These are phyloP conservation scores for Daptonema setosum DNA, from an alignment of 2,888 invertebrate species.

Conservation along the genomic window DNA sequence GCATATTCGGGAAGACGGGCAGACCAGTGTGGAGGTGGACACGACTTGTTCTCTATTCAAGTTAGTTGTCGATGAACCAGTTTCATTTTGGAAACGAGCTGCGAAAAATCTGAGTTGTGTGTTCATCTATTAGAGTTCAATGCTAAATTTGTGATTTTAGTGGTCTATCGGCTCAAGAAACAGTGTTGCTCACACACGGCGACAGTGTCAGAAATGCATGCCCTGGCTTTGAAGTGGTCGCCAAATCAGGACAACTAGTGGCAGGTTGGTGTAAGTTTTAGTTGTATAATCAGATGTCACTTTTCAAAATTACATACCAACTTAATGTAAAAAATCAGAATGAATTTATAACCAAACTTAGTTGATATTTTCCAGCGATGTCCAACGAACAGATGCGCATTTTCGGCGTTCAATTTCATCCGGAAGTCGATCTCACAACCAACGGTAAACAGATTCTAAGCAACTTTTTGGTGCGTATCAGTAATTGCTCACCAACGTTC, in stretches of 20 bases:
- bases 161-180: not conserved
- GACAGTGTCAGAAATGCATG: conserved; percentile 82
- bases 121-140: not conserved
- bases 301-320: not conserved
- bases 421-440: conserved; percentile 81
- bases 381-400: conserved; percentile 67
- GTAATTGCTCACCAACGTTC: conserved; percentile 50
- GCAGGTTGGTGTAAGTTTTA: too few species aligned
- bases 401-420: conserved; percentile 95
- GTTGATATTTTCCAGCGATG: conserved; percentile 50
- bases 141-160: not conserved
- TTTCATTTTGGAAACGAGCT: not conserved
- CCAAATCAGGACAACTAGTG: conserved; percentile 35
- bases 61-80: too few species aligned
- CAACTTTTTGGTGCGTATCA: conserved; percentile 79
- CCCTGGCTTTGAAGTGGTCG: conserved; percentile 62
- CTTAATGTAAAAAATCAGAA: too few species aligned
- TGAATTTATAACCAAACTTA: too few species aligned
- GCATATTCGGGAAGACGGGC: conserved; percentile 75
- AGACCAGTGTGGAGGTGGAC: conserved; percentile 67
- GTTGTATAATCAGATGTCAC: not conserved
- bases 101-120: conserved; percentile 34
- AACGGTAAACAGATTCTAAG: conserved; percentile 68
- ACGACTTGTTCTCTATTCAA: conserved; percentile 69
- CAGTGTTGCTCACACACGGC: conserved; percentile 83